Evolutionary conservation across 2,113 vertebrate species (phyloP), one percentile per base, ranked within the genome.

Genomic region (Caretta caretta): DNA sequence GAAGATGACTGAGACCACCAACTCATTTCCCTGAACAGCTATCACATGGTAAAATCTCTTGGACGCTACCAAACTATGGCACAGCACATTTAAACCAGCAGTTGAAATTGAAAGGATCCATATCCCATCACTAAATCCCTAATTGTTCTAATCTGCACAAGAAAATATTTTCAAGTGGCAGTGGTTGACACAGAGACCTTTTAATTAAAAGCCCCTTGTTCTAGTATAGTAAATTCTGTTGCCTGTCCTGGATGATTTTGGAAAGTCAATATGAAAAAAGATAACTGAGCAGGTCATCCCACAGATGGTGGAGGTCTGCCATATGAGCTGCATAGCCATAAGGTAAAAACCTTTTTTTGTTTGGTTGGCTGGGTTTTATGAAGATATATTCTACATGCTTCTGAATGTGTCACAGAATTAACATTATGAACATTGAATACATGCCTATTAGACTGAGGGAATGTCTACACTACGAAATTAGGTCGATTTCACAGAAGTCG

Each of bases 41-140:
- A 86, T n/a, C 85, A 65, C 27, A 53, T 35, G 94, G 88, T 57
- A 93, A 89, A 79, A 94, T 83, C 86, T 86, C 92, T 84, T 84
- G 1, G 1, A 93, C 62, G 90, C 42, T 27, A 89, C 87, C 3
- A 80, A 89, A 22, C n/a, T 24, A 75, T 24, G 38, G 35, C 20
- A 42, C 20, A 46, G 25, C 62, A 86, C 87, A 90, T 84, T 81
- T 78, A 86, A 96, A 94, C 51, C 49, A 86, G 90, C 62, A 89
- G 53, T 76, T 82, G 29, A 78, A 83, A 94, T 48, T 10, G 5
- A 93, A 91, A 94, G 93, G n/a, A 42, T 17, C 88, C 38, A 65
- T 48, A 46, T 46, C 76, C 20, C 56, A 48, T n/a, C 72, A 22
- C 22, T 57, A n/a, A 22, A 4, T 19, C n/a, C 78, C 86, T 85